Base-by-base conservation (phyloP, 1,140 invertebrate genomes). In the Caenorhabditis brenneri region DNA sequence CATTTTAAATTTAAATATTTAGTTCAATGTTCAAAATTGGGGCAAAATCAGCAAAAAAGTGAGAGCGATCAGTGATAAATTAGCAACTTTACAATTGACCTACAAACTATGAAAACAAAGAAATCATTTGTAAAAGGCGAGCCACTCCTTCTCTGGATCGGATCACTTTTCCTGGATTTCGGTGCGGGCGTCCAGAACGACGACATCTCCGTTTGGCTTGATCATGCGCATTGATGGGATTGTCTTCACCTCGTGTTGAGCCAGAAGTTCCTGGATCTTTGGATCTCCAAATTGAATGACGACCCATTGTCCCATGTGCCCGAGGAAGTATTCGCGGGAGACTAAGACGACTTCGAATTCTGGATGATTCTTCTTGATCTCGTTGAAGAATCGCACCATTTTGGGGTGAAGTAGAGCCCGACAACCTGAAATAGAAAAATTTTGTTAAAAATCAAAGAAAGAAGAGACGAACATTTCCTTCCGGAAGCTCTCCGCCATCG, bases 161-260 rank as follows among this genome's bases (percentile, higher is more conserved):
- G 1, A 22, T 42, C 65, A 33, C 36, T 74, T 74, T 6, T 74
- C 78, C 83, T 89, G 87, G 55, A 91, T 86, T 42, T 90, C 88
- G 36, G 79, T 85, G 46, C 94, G 93, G 16, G 94, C 94, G 60
- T 93, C 93, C 86, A 93, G 92, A 46, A 92, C 94, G 80, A 94
- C 92, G 42, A 94, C 90, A 3, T 92, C 91, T 53, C 93, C 93
- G 51, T 92, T 93, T 10, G 91, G 89, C 33, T 94, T 94, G 19
- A 95, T 89, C 80, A 95, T 92, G 53, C 95, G 93, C 87, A 95
- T 91, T 16, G 93, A 94, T 24, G 94, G 94, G 46, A 94, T 94
- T 4, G 93, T 93, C 81, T 94, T 93, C 80, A 95, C 94, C 86
- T 93, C 93, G 91, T 94, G 94, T 88, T 93, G 93, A 65, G 94